A percentile compares a stretch with the other conserved stretches of the same genome.
Evolutionary conservation across 2,113 vertebrate species (phyloP).

Genomic region (Callipepla squamata): DNA sequence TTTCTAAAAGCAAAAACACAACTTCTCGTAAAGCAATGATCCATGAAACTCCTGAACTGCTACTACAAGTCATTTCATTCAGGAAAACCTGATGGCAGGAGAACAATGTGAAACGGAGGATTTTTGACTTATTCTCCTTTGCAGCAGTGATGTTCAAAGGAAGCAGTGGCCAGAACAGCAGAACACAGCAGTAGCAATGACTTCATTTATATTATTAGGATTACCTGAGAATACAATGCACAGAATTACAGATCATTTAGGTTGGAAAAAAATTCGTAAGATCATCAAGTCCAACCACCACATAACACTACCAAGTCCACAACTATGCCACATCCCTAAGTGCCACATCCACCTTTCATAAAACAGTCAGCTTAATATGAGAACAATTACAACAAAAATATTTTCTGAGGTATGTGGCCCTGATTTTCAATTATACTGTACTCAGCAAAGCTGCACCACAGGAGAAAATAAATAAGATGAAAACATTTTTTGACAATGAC

Average conservation of each 20-base stretch:
- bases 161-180: not conserved
- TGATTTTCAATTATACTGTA: not conserved
- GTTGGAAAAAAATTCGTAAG: not conserved
- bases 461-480: constrained; percentile 57
- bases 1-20: not conserved
- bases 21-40: not conserved
- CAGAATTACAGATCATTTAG: not conserved
- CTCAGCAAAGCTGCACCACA: constrained; percentile 18
- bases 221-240: not conserved
- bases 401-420: not conserved
- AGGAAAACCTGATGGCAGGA: not conserved
- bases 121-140: not conserved
- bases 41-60: not conserved
- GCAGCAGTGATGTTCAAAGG: not conserved
- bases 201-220: not conserved
- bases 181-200: not conserved
- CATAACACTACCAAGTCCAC: not conserved
- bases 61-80: not conserved
- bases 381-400: not conserved
- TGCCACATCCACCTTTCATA: not conserved
- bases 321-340: not conserved
- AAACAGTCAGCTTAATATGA: not conserved
- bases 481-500: constrained; percentile 52
- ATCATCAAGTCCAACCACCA: not conserved
- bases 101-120: not conserved